These are phyloP conservation scores for Paralichthys olivaceus DNA, from an alignment of 2,113 vertebrate genomes.

Conservation along the genomic window DNA sequence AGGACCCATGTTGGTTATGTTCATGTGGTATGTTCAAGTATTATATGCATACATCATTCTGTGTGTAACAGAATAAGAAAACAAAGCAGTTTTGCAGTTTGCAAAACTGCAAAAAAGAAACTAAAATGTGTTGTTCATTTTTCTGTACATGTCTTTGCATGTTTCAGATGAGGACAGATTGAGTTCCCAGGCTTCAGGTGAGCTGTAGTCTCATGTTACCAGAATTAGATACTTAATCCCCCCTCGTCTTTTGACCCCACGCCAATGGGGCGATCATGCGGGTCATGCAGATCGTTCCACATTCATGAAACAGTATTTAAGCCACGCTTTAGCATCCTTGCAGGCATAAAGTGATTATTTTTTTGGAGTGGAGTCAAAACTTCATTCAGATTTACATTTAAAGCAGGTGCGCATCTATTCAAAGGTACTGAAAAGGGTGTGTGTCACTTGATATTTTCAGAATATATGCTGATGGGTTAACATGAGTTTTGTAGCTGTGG, in stretches of 20 bases:
- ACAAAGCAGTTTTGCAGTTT: background rate
- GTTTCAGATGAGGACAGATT: constrained; percentile 10
- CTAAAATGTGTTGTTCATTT: background rate
- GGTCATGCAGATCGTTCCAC: constrained; percentile 17
- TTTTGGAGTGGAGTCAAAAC: background rate
- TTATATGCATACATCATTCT: background rate
- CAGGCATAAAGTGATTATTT: background rate
- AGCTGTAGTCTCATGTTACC: constrained; percentile 16
- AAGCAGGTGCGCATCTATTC: constrained; percentile 23
- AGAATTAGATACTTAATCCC: constrained; percentile 36
- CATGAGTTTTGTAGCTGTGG: background rate
- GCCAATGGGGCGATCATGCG: background rate
- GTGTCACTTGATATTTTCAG: constrained; percentile 14
- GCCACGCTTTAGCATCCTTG: background rate
- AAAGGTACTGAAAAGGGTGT: constrained; percentile 16
- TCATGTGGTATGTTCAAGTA: background rate
- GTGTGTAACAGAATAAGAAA: background rate
- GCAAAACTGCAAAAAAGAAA: no score
- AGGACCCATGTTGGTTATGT: background rate
- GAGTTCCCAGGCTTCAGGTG: constrained; percentile 35
- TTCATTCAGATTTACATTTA: constrained; percentile 7
- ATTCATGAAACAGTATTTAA: constrained; percentile 9
- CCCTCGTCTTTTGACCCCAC: background rate
- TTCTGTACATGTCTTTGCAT: background rate
- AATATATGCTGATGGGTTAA: constrained; percentile 24